Evolutionary conservation across 2,797 vertebrate genomes (phyloP).

Genomic region (Thripadectes ignobilis): DNA sequence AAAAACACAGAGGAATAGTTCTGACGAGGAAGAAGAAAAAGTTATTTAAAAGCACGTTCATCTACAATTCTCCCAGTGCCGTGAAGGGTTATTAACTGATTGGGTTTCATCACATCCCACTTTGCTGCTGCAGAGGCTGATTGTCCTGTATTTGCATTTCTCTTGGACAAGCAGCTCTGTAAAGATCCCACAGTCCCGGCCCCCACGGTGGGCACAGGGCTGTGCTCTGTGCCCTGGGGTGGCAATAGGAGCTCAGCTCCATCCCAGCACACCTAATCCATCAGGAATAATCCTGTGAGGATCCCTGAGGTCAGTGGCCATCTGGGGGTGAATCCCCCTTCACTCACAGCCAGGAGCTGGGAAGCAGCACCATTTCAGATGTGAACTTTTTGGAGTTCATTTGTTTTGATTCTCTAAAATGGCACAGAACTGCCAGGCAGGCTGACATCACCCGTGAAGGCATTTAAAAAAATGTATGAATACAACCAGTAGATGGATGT

Average conservation of each 20-base stretch:
- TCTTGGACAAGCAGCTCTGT: neutral
- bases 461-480: neutral
- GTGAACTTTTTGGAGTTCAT: neutral
- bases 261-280: accelerated
- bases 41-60: neutral
- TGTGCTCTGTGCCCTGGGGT: accelerated
- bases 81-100: conserved; percentile 47
- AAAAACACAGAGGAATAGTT: neutral
- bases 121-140: neutral
- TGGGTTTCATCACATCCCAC: conserved; percentile 36
- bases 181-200: accelerated
- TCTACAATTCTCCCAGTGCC: conserved; percentile 19
- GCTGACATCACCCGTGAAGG: neutral
- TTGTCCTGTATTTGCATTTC: conserved; percentile 45
- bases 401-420: neutral
- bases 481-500: neutral
- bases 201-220: neutral
- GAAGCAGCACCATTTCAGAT: neutral
- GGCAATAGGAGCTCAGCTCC: neutral
- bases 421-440: neutral
- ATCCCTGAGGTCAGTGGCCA: accelerated
- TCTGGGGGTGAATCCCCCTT: accelerated
- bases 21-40: neutral
- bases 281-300: accelerated
- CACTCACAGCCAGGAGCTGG: accelerated